Base-by-base conservation (phyloP, 64 coral and sea anemone species). In the Montipora efflorescens region DNA sequence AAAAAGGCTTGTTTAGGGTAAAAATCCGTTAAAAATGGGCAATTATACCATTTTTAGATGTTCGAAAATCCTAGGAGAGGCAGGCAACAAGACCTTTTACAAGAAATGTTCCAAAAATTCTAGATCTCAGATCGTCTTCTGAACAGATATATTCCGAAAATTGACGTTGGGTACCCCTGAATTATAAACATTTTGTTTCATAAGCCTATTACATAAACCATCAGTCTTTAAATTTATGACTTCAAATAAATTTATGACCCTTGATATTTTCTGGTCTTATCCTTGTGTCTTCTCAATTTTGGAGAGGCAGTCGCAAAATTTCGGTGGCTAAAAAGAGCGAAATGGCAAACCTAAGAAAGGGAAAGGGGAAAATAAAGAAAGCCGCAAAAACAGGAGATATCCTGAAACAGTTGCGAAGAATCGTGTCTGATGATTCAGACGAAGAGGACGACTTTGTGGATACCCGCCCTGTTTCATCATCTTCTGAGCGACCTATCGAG, bases 191-290 rank as follows among this genome's bases (percentile, higher is more conserved):
- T 43, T 25, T 74, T 74, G 19, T 74, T 74, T 74, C 19, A 15
- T 74, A 74, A 74, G 70, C 70, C 70, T 74, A 74, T 21, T 21
- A 74, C 4, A 74, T 74, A 21, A n/a, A 74, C 70, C 21, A 64
- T 15, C 59, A 64, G 59, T 64, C 59, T 64, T 64, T 55, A 55
- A 55, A 55, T 55, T 69, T 69, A 69, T 69, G 66, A 69, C 66
- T 69, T 69, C 19, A 69, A 69, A 69, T 69, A 69, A 69, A 69
- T 69, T 69, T 13, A 74, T 74, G n/a, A 74, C 70, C 21, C 70
- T 74, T 74, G 70, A 74, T 74, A 7, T 21, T 74, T 74, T n/a
- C 70, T 74, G 70, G 70, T 74, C 70, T 74, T 74, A 74, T 74
- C 70, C 70, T 74, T 74, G 70, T 74, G 70, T 21, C 70, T 43